phyloP scores from a whole-genome alignment of 2,888 invertebrate species.

The Resseliella maxima region DNA sequence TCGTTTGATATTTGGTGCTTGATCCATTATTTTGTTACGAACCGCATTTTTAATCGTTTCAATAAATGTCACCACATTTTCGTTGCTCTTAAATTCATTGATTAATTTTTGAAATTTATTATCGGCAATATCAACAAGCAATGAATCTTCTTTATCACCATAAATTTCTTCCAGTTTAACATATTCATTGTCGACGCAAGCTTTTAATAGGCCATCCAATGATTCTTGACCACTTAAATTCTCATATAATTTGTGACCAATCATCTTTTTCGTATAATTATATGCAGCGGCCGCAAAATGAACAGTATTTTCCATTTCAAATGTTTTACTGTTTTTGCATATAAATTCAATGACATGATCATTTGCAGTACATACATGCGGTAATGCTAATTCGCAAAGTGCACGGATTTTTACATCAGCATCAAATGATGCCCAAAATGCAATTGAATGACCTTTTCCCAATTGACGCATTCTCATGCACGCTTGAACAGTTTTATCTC shows the following conservation, averaged over 20 bases:
- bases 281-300: constrained; percentile 30
- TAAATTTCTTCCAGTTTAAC: constrained; percentile 3
- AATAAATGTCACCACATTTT: background rate
- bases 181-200: constrained; percentile 16
- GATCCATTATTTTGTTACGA: background rate
- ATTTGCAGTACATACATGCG: background rate
- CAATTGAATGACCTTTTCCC: constrained; percentile 32
- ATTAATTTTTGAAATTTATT: background rate
- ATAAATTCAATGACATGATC: constrained; percentile 39
- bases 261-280: constrained; percentile 54
- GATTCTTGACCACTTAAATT: background rate
- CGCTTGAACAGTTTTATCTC: constrained; percentile 55
- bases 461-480: constrained; percentile 55
- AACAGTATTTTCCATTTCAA: constrained; percentile 40
- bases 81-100: background rate
- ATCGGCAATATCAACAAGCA: background rate
- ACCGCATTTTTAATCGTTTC: background rate
- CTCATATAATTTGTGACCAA: constrained; percentile 13
- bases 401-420: constrained; percentile 3
- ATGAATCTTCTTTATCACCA: constrained; percentile 14
- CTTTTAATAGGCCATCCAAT: background rate
- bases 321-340: constrained; percentile 26
- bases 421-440: constrained; percentile 54
- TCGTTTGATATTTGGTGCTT: constrained; percentile 5
- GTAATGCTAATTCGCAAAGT: background rate